Evolutionary conservation across 2,888 invertebrate genomes (phyloP).

Genomic region (Drosophila stalkeri): DNA sequence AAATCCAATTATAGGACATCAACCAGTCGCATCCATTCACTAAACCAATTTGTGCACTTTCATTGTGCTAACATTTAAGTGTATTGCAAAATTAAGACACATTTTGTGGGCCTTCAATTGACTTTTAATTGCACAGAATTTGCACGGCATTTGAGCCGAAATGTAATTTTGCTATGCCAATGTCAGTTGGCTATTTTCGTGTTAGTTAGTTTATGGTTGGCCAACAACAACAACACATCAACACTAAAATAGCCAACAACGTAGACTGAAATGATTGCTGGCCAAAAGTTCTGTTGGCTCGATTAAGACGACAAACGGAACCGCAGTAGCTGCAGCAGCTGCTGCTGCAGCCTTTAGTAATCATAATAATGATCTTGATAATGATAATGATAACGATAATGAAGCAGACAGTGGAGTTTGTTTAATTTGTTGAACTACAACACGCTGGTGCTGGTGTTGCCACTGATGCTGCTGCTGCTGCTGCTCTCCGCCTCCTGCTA

Average conservation of each 20-base stretch:
- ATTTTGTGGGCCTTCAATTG: slow-evolving; percentile 55
- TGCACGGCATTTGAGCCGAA: slow-evolving; percentile 30
- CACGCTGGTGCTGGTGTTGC: neutral
- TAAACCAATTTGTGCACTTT: neutral
- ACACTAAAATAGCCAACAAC: slow-evolving; percentile 47
- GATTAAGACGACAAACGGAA: slow-evolving; percentile 73
- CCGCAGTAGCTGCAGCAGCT: slow-evolving; percentile 36
- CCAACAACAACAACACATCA: slow-evolving; percentile 45
- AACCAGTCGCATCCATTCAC: neutral
- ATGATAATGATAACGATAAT: slow-evolving; percentile 52
- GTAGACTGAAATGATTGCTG: slow-evolving; percentile 41
- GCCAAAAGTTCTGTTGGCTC: slow-evolving; percentile 60
- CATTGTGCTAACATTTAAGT: slow-evolving; percentile 14
- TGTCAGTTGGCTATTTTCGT: slow-evolving; percentile 53
- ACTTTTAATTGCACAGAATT: slow-evolving; percentile 70
- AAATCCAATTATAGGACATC: neutral
- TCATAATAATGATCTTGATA: slow-evolving; percentile 37
- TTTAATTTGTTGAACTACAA: slow-evolving; percentile 27
- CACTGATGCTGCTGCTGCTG: slow-evolving; percentile 1
- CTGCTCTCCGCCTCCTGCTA: neutral
- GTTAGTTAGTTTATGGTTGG: slow-evolving; percentile 56
- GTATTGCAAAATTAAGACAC: slow-evolving; percentile 38
- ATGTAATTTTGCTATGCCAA: slow-evolving; percentile 37
- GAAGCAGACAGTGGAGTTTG: slow-evolving; percentile 31
- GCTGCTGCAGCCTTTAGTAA: slow-evolving; percentile 22